phyloP scores from a whole-genome alignment of 2,888 invertebrate genomes.

The Agonopterix arenella region DNA sequence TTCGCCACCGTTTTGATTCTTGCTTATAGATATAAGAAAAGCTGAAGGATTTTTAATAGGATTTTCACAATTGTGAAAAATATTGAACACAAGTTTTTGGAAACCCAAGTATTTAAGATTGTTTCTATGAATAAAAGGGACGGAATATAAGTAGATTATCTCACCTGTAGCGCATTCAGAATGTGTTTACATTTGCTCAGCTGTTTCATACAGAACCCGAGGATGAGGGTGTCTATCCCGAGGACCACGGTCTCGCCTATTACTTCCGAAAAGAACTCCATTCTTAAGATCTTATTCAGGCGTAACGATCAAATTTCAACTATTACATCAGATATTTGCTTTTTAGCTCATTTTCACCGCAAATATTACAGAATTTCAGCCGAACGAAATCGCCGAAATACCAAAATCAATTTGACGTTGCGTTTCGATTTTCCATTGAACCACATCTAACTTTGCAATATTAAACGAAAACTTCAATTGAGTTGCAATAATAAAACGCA shows the following conservation, averaged over 20 bases:
- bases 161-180: conserved; percentile 83
- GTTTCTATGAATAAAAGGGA: too few species aligned
- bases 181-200: conserved; percentile 86
- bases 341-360: background rate
- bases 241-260: conserved; percentile 83
- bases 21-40: too few species aligned
- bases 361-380: background rate
- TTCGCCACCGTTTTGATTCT: too few species aligned
- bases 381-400: background rate
- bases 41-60: too few species aligned
- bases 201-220: conserved; percentile 84
- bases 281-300: conserved; percentile 27
- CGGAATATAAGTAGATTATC: background rate
- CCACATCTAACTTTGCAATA: background rate
- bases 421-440: background rate
- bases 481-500: background rate
- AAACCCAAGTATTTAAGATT: too few species aligned
- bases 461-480: background rate
- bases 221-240: conserved; percentile 84
- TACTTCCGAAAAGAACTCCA: conserved; percentile 82
- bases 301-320: conserved; percentile 4
- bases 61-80: too few species aligned
- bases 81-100: too few species aligned
- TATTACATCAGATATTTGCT: background rate
- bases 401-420: background rate